These are phyloP conservation scores for Tiphia femorata DNA, from an alignment of 2,888 invertebrate species.

Conservation along the genomic window DNA sequence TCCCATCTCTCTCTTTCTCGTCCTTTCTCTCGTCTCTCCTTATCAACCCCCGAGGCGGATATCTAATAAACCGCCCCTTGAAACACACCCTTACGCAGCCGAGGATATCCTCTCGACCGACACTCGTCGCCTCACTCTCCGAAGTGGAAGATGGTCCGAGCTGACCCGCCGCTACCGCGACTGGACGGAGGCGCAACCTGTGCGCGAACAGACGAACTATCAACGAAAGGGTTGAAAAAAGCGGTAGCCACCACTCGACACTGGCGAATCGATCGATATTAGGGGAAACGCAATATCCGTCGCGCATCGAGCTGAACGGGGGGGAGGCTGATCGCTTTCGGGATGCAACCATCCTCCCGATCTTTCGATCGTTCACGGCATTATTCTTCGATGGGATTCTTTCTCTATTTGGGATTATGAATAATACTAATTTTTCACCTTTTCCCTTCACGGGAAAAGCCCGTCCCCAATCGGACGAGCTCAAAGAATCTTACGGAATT, in stretches of 20 bases:
- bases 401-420: too few species aligned
- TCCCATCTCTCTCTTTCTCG: conserved; percentile 5
- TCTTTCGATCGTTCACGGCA: too few species aligned
- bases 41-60: conserved; percentile 53
- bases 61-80: conserved; percentile 66
- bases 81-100: conserved; percentile 50
- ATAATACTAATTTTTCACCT: too few species aligned
- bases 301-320: not conserved
- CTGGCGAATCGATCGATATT: conserved; percentile 20
- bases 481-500: too few species aligned
- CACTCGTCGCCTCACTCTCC: conserved; percentile 15
- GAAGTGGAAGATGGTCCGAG: conserved; percentile 33
- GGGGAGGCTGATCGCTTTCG: too few species aligned
- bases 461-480: too few species aligned
- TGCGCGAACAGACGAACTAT: conserved; percentile 52
- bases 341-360: too few species aligned
- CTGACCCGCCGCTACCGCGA: conserved; percentile 52
- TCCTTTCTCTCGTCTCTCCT: conserved; percentile 24
- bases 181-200: conserved; percentile 64
- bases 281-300: not conserved
- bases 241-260: conserved; percentile 38
- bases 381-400: too few species aligned
- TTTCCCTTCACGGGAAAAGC: too few species aligned
- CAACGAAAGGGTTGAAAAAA: conserved; percentile 61
- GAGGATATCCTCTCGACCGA: conserved; percentile 39